phyloP scores from a whole-genome alignment of 2,888 invertebrate species.

The Stramonita haemastoma region DNA sequence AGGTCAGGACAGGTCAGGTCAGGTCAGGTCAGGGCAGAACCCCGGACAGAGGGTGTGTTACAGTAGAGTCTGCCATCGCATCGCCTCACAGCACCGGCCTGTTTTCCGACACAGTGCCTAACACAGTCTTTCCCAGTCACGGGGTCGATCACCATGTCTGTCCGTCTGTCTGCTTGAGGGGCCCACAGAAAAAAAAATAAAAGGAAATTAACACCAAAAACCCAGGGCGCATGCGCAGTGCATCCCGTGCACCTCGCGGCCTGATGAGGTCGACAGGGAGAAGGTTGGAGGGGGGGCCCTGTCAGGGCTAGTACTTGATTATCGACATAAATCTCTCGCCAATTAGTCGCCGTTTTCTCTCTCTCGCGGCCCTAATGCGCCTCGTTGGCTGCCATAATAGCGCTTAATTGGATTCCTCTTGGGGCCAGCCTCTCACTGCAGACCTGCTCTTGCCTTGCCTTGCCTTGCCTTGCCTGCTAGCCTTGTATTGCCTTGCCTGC shows the following conservation, averaged over 20 bases:
- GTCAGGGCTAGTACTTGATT: constrained; percentile 41
- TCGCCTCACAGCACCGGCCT: too few relatives aligned
- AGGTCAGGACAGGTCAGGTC: too few relatives aligned
- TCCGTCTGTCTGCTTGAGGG: background rate
- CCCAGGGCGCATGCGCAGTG: background rate
- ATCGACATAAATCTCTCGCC: constrained; percentile 45
- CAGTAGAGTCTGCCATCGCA: too few relatives aligned
- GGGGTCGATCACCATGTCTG: background rate
- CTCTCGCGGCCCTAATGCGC: constrained; percentile 42
- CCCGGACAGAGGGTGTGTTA: too few relatives aligned
- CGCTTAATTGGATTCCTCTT: constrained; percentile 44
- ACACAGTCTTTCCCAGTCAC: too few relatives aligned
- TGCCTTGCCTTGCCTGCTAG: too few relatives aligned
- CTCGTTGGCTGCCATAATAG: constrained; percentile 42
- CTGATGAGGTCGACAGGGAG: constrained; percentile 20
- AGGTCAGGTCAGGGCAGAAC: too few relatives aligned
- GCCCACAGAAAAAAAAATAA: too few relatives aligned
- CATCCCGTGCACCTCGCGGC: constrained; percentile 22
- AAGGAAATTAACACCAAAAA: too few relatives aligned
- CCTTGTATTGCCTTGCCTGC: too few relatives aligned
- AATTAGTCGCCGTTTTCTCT: constrained; percentile 45
- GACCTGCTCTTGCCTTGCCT: background rate
- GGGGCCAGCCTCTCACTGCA: background rate
- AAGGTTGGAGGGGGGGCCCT: constrained; percentile 25
- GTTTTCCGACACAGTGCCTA: too few relatives aligned